phyloP scores from a whole-genome alignment of 1,140 invertebrate genomes.

The Coptotermes formosanus region DNA sequence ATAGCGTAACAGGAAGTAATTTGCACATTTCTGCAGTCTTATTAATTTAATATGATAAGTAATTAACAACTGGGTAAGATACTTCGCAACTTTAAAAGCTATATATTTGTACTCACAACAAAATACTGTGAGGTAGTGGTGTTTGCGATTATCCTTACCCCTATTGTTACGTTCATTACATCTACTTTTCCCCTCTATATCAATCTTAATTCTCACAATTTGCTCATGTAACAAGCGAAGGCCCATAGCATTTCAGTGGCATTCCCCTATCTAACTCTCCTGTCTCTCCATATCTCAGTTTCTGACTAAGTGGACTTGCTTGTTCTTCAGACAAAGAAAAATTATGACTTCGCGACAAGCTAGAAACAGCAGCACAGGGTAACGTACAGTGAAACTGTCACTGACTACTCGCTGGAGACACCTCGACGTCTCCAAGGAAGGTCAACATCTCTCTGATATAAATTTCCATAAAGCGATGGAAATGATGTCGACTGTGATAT shows the following conservation, averaged over 20 bases:
- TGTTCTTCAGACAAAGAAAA: constrained; percentile 51
- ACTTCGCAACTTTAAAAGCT: neutral
- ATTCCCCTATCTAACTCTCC: neutral
- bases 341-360: constrained; percentile 46
- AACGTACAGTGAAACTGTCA: neutral
- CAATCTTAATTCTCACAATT: constrained; percentile 8
- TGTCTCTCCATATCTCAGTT: neutral
- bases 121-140: neutral
- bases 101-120: neutral
- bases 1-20: too few relatives aligned
- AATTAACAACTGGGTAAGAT: too few relatives aligned
- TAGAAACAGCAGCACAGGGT: neutral
- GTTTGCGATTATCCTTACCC: neutral
- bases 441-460: neutral
- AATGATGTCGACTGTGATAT: too few relatives aligned
- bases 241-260: neutral
- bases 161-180: constrained; percentile 22
- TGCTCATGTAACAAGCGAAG: neutral
- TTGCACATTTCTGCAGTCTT: too few relatives aligned
- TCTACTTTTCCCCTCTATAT: constrained; percentile 33
- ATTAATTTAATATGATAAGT: too few relatives aligned
- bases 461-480: too few relatives aligned
- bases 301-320: constrained; percentile 52
- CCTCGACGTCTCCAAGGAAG: neutral
- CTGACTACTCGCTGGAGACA: neutral